Evolutionary conservation across 2,113 vertebrate genomes (phyloP), one percentile per base, ranked within the genome.

Genomic region (Tupaia chinensis): DNA sequence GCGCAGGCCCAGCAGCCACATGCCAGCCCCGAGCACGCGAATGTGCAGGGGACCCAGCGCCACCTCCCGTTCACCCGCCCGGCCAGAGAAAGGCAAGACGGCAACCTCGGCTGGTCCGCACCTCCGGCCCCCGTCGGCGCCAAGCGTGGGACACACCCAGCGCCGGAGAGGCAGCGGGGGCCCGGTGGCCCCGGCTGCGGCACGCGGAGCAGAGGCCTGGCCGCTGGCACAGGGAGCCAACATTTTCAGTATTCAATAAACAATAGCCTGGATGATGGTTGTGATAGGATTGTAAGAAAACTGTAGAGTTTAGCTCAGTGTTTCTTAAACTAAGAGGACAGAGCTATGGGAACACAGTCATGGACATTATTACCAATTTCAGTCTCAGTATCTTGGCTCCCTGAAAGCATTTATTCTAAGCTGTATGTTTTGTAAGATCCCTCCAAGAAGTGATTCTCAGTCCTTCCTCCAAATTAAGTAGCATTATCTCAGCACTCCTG

Each of bases 401-500:
- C n/a, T 60, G n/a, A 92, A 87, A 44, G n/a, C 25, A 29, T 29
- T 90, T 85, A 29, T 19, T 92, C 72, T 53, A 54, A 65, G 29
- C 34, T 66, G 0, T 76, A 12, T 74, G 87, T 92, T 87, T 83
- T 63, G 5, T 44, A 54, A 70, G 58, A 87, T 16, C 11, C 53
- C 5, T 88, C 60, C n/a, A 66, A 89, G 34, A 65, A 83, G 17
- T 22, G 13, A 56, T 16, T 80, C 22, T 85, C 23, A 68, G 12
- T 69, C 58, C 44, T 23, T 92, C 60, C 76, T 87, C 77, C 89
- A 78, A 96, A 89, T 63, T 16, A 25, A 87, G 25, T 70, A 88
- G 65, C 87, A 72, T 87, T 73, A 70, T n/a, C 73, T 82, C 60
- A 82, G 54, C 29, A 58, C 58, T 93, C 77, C 72, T 77, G 61